Percentiles rank a stretch among this genome's conserved stretches.
These are phyloP conservation scores for Zoanthus solanderi DNA, from an alignment of 92 coral and sea anemone genomes.

Conservation along the genomic window DNA sequence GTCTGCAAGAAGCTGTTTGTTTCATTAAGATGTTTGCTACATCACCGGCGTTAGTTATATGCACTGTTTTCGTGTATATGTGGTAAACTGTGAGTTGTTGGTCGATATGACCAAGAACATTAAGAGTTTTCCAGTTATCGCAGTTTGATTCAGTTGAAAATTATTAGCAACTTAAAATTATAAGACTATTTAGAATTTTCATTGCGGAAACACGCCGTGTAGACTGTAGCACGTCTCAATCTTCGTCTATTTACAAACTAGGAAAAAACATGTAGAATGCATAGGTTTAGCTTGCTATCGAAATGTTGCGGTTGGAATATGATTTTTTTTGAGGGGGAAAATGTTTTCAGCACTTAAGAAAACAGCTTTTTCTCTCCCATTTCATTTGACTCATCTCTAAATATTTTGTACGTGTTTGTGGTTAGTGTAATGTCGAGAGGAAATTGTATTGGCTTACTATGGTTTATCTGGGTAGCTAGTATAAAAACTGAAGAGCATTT, in stretches of 20 bases:
- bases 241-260: neutral
- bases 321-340: neutral
- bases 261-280: neutral
- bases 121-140: slow-evolving; percentile 3
- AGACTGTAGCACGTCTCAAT: neutral
- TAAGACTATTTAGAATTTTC: neutral
- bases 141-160: slow-evolving; percentile 13
- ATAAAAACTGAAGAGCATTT: neutral
- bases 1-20: neutral
- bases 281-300: neutral
- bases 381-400: slow-evolving; percentile 1
- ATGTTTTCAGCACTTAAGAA: neutral
- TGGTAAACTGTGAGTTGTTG: neutral
- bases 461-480: neutral
- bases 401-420: neutral
- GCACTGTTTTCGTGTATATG: neutral
- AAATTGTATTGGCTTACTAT: neutral
- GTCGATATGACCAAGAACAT: neutral
- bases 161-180: neutral
- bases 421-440: neutral
- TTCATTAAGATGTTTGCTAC: neutral
- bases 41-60: slow-evolving; percentile 26
- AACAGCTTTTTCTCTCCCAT: neutral
- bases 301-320: neutral
- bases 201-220: neutral